Evolutionary conservation across 2,797 vertebrate species (phyloP), one percentile per base, ranked within the genome.

Genomic region (Coendou prehensilis): DNA sequence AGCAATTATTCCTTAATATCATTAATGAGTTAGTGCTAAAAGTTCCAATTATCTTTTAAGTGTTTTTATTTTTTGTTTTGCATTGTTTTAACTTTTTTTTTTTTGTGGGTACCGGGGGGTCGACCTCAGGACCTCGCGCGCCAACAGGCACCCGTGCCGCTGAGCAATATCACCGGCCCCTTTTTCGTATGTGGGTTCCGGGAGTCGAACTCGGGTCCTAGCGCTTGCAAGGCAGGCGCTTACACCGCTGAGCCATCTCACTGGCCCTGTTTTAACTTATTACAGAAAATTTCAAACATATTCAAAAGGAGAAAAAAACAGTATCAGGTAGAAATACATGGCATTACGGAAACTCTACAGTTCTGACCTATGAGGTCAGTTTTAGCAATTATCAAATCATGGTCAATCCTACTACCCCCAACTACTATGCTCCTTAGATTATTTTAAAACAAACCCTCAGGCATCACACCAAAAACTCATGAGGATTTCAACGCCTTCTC

Each of bases 361-460:
- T 87, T 81, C 26, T 82, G 61, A 64, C 61, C 37, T 82, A 73
- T 4, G 26, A 80, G 47, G 45, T 80, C 28, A 71, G 47, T 56
- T 81, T 89, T 47, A 80, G 37, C 41, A 95, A 56, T 63, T 89
- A 89, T 30, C 47, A 73, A 93, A n/a, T 64, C 30, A 89, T 71
- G 37, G 30, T 80, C 67, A 85, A 76, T 73, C 30, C 73, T 89
- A 73, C 41, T 54, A n/a, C n/a, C n/a, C 69, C 47, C 41, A 95
- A 83, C 20, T 5, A 67, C 50, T 57, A 93, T 17, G 47, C 30
- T 71, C 8, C 84, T 47, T 73, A 63, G n/a, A 75, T 80, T 71
- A 75, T 28, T 50, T 73, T 84, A 73, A 93, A 86, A 50, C 87
- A 63, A 95, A 73, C 61, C 3, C 45, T 37, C 57, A 81, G 22